Conservation (phyloP, 2,113 vertebrate genomes). For the Edolisoma coerulescens region DNA sequence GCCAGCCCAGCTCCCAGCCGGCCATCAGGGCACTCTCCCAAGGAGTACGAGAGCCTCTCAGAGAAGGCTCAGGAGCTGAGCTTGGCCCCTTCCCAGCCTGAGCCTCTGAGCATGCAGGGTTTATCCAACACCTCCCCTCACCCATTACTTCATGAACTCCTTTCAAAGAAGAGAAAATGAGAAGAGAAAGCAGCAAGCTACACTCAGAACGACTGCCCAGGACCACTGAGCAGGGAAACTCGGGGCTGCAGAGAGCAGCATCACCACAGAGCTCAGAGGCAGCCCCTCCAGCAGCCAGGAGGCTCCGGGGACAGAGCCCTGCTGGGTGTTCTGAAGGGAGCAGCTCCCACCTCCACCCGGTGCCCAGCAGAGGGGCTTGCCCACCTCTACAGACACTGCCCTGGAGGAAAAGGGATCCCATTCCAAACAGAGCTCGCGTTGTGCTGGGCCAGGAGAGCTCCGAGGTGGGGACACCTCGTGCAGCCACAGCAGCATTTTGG, state of each 20-base stretch:
- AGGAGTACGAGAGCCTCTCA: accelerated
- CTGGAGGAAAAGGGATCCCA: neutral
- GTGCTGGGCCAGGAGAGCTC: neutral
- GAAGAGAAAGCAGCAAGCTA: neutral
- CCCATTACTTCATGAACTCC: neutral
- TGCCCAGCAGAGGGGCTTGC: neutral
- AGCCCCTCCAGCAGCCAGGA: neutral
- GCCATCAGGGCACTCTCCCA: accelerated
- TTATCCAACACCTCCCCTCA: neutral
- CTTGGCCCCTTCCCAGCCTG: neutral
- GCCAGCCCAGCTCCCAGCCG: neutral
- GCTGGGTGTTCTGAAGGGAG: accelerated
- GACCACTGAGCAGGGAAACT: neutral
- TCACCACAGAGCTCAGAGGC: neutral
- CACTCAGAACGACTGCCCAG: accelerated
- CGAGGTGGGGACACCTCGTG: accelerated
- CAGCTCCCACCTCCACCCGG: neutral
- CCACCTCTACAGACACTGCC: neutral
- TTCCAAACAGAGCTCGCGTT: neutral
- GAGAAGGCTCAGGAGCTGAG: neutral
- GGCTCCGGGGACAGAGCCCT: neutral
- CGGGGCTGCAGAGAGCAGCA: neutral
- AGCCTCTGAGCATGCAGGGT: neutral
- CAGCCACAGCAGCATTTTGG: neutral
- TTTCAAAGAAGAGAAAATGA: neutral